A percentile compares a stretch with the other conserved stretches of the same genome.
These are phyloP conservation scores for Rhopalosiphum padi DNA, from an alignment of 1,140 invertebrate genomes.

Conservation along the genomic window DNA sequence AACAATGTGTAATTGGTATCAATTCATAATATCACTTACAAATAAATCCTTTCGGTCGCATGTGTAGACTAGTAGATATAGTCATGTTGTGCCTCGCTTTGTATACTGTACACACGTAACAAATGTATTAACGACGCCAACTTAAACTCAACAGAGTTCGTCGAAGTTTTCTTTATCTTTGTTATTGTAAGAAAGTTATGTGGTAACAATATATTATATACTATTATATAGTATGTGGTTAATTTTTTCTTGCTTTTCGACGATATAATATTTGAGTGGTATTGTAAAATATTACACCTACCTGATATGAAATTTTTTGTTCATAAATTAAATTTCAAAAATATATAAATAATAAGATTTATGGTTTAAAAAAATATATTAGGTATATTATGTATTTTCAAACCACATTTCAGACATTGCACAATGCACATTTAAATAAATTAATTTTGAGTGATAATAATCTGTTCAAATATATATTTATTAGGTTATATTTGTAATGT, in stretches of 20 bases:
- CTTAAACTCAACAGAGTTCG: neutral
- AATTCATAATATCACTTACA: neutral
- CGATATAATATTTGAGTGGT: neutral
- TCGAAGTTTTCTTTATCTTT: neutral
- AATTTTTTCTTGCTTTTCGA: neutral
- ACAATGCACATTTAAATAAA: neutral
- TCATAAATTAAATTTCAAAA: neutral
- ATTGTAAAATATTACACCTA: neutral
- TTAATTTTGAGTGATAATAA: neutral
- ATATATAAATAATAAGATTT: neutral
- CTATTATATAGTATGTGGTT: neutral
- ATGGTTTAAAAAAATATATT: neutral
- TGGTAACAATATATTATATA: neutral
- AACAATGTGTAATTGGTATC: neutral
- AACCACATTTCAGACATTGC: neutral
- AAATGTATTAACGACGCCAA: neutral
- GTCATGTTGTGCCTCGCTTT: neutral
- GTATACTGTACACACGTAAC: neutral
- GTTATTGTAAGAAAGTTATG: neutral
- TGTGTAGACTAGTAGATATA: neutral
- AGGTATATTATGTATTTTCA: constrained; percentile 7
- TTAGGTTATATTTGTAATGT: neutral
- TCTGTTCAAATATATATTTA: neutral
- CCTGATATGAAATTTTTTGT: neutral
- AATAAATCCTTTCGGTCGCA: neutral